Evolutionary conservation across 1,140 invertebrate species (phyloP), one percentile per base, ranked within the genome.

Genomic region (Ectropis grisescens): DNA sequence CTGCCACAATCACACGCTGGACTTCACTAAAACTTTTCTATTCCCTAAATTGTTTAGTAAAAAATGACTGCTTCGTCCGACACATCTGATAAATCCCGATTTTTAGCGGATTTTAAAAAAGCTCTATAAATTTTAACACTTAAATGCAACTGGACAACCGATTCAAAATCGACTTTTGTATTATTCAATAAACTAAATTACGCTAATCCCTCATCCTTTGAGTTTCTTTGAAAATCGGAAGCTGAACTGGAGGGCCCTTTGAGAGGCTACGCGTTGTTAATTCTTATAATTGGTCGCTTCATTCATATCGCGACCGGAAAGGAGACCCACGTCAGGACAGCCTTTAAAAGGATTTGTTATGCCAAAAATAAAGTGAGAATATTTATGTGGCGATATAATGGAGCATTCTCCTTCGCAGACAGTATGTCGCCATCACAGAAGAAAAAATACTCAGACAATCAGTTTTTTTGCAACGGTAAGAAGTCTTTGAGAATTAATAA

Each of bases 161-260:
- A 19, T 19, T 4, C 16, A 19, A 19, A 41, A 40, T 33, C 22
- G 22, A 25, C 37, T 34, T 42, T 46, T 29, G 39, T 41, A 28
- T 26, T 10, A 36, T 26, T 58, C 38, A 57, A 58, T 59, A 45
- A 62, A 59, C 41, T 49, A 54, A 60, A 70, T 66, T 59, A 59
- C 50, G 39, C 33, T 71, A 72, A 79, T 75, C 70, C 48, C 35
- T 58, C 45, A 60, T 64, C 52, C 54, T 40, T 40, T 60, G 55
- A 32, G 41, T 56, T 76, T 71, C 67, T 69, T 72, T 72, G 62
- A 70, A 79, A 65, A 62, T 72, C 67, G 65, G 71, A 74, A 79
- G 71, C 62, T 47, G 49, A 31, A 34, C 33, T 62, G 54, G 37
- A 56, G 47, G 41, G 45, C 41, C 45, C 58, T 58, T 60, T 51